Evolutionary conservation across 2,113 vertebrate genomes (phyloP).

Genomic region (Hystrix brachyura): DNA sequence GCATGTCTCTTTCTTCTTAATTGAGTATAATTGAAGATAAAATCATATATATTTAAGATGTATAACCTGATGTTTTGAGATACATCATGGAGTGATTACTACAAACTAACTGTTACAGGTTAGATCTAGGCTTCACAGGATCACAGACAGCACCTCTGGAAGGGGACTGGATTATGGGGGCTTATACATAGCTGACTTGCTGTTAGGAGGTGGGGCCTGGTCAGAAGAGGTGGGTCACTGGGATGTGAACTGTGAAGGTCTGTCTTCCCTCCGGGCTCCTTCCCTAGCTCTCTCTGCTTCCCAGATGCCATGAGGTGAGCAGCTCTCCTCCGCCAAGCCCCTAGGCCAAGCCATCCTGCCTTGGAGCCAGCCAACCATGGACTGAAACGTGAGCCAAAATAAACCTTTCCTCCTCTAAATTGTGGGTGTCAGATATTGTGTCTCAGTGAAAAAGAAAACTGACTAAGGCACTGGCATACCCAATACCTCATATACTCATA

Average conservation of each 20-base stretch:
- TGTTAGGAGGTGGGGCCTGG: not conserved
- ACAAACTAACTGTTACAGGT: not conserved
- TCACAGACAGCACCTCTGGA: not conserved
- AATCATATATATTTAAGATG: not conserved
- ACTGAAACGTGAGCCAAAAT: not conserved
- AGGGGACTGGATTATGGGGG: not conserved
- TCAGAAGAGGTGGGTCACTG: not conserved
- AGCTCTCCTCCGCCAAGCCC: not conserved
- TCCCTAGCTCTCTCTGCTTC: not conserved
- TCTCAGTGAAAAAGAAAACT: not conserved
- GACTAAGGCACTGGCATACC: not conserved
- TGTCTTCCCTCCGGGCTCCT: not conserved
- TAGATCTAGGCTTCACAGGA: not conserved
- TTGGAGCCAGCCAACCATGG: not conserved
- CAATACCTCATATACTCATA: not conserved
- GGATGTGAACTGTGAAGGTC: too few species aligned
- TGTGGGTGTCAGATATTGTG: not conserved
- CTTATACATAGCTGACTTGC: not conserved
- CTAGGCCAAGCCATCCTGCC: not conserved
- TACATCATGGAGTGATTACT: not conserved
- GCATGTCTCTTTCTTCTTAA: not conserved
- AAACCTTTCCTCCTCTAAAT: not conserved
- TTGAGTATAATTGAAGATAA: not conserved
- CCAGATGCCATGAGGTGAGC: not conserved
- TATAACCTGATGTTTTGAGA: not conserved